Conservation (phyloP, 2,888 invertebrate species). For the Nomada fabriciana region DNA sequence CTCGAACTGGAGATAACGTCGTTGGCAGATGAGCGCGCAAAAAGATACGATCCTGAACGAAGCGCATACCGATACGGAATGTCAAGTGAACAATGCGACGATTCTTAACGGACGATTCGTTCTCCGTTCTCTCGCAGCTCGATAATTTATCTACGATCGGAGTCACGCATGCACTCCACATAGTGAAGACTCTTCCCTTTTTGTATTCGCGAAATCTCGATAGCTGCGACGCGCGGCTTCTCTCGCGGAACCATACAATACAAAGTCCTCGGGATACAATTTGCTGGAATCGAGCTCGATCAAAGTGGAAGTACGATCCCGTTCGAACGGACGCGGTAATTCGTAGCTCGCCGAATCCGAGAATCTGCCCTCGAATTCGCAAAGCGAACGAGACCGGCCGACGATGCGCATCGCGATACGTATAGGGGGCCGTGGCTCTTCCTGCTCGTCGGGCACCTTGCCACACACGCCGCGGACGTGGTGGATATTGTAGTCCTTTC, state of each 20-base stretch:
- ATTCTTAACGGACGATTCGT: constrained; percentile 37
- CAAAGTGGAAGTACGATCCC: constrained; percentile 5
- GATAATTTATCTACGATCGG: constrained; percentile 47
- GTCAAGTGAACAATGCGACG: constrained; percentile 45
- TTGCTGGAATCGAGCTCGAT: constrained; percentile 38
- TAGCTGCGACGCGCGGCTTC: background rate
- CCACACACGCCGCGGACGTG: constrained; percentile 42
- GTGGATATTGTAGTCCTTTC: constrained; percentile 13
- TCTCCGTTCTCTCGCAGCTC: background rate
- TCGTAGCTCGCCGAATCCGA: constrained; percentile 30
- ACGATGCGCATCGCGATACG: constrained; percentile 39
- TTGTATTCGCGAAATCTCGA: background rate
- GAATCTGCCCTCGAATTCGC: constrained; percentile 36
- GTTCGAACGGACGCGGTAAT: constrained; percentile 28
- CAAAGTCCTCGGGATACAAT: constrained; percentile 50
- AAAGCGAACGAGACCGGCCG: constrained; percentile 33
- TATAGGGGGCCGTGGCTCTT: constrained; percentile 2
- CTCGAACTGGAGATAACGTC: constrained; percentile 14
- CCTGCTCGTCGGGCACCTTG: constrained; percentile 7
- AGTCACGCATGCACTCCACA: constrained; percentile 34
- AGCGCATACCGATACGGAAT: background rate
- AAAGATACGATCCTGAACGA: constrained; percentile 1
- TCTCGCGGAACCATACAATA: constrained; percentile 15
- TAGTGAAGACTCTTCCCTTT: background rate
- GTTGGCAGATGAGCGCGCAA: background rate